phyloP scores from a whole-genome alignment of 1,140 invertebrate genomes.

The Calephelis virginiensis region DNA sequence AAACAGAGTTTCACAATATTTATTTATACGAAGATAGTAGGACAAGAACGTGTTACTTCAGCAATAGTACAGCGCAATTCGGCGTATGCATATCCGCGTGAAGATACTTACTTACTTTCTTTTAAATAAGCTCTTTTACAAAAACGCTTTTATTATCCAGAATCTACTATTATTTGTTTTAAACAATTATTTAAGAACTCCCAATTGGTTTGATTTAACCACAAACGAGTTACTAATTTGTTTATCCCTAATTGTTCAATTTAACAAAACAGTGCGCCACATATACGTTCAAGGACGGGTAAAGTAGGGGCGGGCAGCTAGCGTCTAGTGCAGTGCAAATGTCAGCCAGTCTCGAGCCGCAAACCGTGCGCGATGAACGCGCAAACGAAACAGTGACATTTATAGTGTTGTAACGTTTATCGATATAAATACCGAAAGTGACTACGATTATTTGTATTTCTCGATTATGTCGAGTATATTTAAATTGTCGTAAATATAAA shows the following conservation, averaged over 20 bases:
- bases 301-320: constrained; percentile 23
- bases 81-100: too few relatives aligned
- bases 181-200: not conserved
- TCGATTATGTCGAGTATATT: not conserved
- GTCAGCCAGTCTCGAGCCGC: constrained; percentile 29
- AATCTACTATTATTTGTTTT: not conserved
- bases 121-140: too few relatives aligned
- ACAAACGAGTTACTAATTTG: constrained; percentile 3
- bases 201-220: not conserved
- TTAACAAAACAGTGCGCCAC: constrained; percentile 27
- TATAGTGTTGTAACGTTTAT: constrained; percentile 26
- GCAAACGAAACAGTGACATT: constrained; percentile 25
- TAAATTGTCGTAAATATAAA: too few relatives aligned
- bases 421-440: constrained; percentile 23
- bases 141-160: not conserved
- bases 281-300: constrained; percentile 30
- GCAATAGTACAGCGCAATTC: too few relatives aligned
- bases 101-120: too few relatives aligned
- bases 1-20: too few relatives aligned
- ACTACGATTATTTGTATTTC: constrained; percentile 5
- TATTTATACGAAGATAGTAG: too few relatives aligned
- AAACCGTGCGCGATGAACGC: constrained; percentile 24
- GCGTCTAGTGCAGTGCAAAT: constrained; percentile 18
- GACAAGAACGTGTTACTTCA: too few relatives aligned
- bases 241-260: constrained; percentile 16